These are phyloP conservation scores for Peribatodes rhomboidaria DNA, from an alignment of 2,888 invertebrate species.

Conservation along the genomic window DNA sequence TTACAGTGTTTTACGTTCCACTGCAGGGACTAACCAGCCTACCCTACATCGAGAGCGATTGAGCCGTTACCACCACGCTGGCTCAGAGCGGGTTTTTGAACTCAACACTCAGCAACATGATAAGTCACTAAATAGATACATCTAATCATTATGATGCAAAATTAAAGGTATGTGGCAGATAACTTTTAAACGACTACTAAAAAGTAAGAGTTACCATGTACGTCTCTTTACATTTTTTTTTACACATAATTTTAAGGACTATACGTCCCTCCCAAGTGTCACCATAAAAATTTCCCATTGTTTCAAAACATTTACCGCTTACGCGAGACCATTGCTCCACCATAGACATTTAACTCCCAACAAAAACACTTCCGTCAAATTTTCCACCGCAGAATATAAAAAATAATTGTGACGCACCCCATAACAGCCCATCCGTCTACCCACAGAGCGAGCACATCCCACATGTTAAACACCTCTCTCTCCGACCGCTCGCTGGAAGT, in stretches of 20 bases:
- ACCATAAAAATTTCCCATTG: background rate
- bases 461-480: conserved; percentile 31
- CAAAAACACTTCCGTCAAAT: conserved; percentile 13
- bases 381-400: conserved; percentile 27
- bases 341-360: conserved; percentile 18
- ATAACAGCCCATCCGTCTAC: conserved; percentile 21
- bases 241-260: too few species aligned
- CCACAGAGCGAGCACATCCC: conserved; percentile 12
- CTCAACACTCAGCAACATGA: background rate
- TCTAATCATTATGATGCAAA: too few species aligned
- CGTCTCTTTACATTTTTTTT: too few species aligned
- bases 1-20: too few species aligned
- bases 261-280: background rate
- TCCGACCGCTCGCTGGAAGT: conserved; percentile 11
- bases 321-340: conserved; percentile 8
- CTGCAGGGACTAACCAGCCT: too few species aligned
- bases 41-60: too few species aligned
- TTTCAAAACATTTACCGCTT: background rate
- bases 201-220: too few species aligned
- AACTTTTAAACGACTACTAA: too few species aligned
- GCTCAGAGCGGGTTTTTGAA: too few species aligned
- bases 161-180: too few species aligned
- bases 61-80: too few species aligned
- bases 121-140: background rate
- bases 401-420: conserved; percentile 27